Evolutionary conservation across 1,140 invertebrate species (phyloP), one percentile per base, ranked within the genome.

Genomic region (Trypoxylus dichotomus): DNA sequence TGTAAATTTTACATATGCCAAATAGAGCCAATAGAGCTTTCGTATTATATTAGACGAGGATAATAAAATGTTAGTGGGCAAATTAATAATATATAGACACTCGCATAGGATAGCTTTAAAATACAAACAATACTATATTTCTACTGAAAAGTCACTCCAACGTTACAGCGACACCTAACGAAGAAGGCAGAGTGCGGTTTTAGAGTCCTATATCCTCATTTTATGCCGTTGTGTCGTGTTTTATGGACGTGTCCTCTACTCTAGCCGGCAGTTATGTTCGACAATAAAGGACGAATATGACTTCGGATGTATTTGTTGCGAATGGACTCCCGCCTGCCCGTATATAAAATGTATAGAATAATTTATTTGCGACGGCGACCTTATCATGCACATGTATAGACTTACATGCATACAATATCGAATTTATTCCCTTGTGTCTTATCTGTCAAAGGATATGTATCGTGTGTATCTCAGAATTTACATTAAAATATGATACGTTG

Each of bases 331-430:
- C 60, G 19, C 27, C 60, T 24, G 60, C 11, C 60, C 60, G 60
- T 68, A 68, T 68, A 68, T 68, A 68, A 68, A 68, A 68, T 68
- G 60, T 68, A 68, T 68, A 68, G 60, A 68, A 68, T 68, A 68
- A 68, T 68, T 68, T 68, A 68, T 68, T 68, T 68, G 60, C 60
- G 21, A 25, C 60, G 19, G 21, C 60, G 60, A 68, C 60, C 60
- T 68, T 68, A 68, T 68, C 60, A 68, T 68, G 27, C 60, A 68
- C 60, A 68, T 68, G 60, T 68, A 68, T 68, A 24, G 60, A 25
- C 60, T 68, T 68, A 68, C 60, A 68, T 68, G 60, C 60, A 68
- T 68, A 68, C 60, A 68, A 68, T 68, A 68, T 68, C 60, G 27
- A 68, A 68, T 68, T 68, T 68, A 68, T 68, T 68, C 60, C 27